These are phyloP conservation scores for Drosophila dives DNA, from an alignment of 2,888 invertebrate species.

Conservation along the genomic window DNA sequence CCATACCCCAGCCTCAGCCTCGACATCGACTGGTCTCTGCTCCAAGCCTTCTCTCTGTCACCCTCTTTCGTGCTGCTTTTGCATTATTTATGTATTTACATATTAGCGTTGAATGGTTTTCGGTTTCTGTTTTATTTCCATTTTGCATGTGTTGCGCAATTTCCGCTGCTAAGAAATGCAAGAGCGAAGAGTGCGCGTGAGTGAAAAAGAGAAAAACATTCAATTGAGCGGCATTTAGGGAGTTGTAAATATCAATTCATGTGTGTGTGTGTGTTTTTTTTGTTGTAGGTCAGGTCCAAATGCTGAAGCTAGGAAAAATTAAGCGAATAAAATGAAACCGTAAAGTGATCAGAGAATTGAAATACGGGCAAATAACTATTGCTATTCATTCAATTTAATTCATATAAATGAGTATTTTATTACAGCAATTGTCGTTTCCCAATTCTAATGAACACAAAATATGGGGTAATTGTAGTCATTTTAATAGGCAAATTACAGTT, in stretches of 20 bases:
- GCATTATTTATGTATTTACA: slow-evolving; percentile 69
- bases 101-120: slow-evolving; percentile 47
- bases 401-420: neutral
- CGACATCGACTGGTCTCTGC: slow-evolving; percentile 24
- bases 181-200: slow-evolving; percentile 1
- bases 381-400: neutral
- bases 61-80: slow-evolving; percentile 54
- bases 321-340: slow-evolving; percentile 18
- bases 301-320: slow-evolving; percentile 24
- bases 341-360: neutral
- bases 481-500: slow-evolving; percentile 19
- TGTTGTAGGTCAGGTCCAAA: slow-evolving; percentile 60
- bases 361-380: neutral
- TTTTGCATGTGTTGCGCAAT: slow-evolving; percentile 76
- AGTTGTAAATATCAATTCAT: slow-evolving; percentile 36
- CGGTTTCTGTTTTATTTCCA: slow-evolving; percentile 59
- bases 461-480: neutral
- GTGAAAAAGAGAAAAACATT: neutral
- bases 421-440: neutral
- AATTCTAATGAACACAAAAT: neutral
- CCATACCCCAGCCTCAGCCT: slow-evolving; percentile 1
- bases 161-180: slow-evolving; percentile 60
- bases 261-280: slow-evolving; percentile 22
- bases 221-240: slow-evolving; percentile 33
- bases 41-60: slow-evolving; percentile 3